phyloP scores from a whole-genome alignment of 2,888 invertebrate species.

The Dendrolimus houi region DNA sequence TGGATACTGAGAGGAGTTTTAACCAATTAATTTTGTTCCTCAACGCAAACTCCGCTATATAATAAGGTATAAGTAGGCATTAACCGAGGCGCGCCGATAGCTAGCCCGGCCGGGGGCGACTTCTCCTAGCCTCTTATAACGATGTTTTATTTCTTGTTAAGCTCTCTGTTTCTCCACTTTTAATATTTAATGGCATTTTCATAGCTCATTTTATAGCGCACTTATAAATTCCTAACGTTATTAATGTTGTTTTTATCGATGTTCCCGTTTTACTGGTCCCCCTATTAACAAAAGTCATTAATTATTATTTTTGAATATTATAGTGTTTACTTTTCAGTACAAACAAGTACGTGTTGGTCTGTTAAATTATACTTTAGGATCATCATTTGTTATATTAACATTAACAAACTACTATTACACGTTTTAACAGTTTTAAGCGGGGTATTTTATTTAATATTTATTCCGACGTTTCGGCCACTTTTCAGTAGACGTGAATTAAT shows the following conservation, averaged over 20 bases:
- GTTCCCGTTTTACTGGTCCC: slow-evolving; percentile 7
- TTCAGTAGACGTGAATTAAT: no score
- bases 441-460: no score
- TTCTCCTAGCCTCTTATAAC: slow-evolving; percentile 67
- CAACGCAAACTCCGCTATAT: slow-evolving; percentile 77
- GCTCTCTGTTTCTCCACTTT: slow-evolving; percentile 76
- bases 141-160: slow-evolving; percentile 77
- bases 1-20: slow-evolving; percentile 78
- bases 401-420: no score
- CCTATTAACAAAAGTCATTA: background rate
- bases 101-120: slow-evolving; percentile 65
- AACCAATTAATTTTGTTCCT: slow-evolving; percentile 79
- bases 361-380: no score
- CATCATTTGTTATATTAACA: no score
- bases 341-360: no score
- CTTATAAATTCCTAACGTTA: slow-evolving; percentile 67
- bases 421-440: no score
- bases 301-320: background rate
- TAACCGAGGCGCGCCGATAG: slow-evolving; percentile 74
- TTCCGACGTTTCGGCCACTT: no score
- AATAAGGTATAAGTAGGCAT: slow-evolving; percentile 77
- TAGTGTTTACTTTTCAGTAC: background rate
- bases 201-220: slow-evolving; percentile 72
- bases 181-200: slow-evolving; percentile 76
- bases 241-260: slow-evolving; percentile 51